Base-by-base conservation (phyloP, 2,888 invertebrate genomes). In the Euplexia lucipara region DNA sequence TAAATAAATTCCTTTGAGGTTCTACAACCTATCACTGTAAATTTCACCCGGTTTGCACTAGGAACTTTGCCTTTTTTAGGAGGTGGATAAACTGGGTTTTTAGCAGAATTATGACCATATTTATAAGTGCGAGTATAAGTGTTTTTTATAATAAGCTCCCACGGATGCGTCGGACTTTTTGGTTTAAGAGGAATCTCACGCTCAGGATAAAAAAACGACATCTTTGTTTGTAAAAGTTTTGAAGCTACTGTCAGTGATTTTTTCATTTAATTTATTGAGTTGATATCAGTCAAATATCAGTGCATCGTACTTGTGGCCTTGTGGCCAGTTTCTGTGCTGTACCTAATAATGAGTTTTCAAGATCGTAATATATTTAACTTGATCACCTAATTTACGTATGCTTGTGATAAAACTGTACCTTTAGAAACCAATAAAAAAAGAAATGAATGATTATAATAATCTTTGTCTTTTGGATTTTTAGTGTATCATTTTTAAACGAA, bases 11-110 rank as follows among this genome's bases (percentile, higher is more conserved):
- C 93, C 64, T 89, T 89, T 6, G 89, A 86, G 3, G 90, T 78
- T 81, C 89, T 86, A 69, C 90, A 91, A 9, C 95, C 95, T 52
- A 94, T 86, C 1, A 95, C 75, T 1, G 88, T 91, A 69, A 95
- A 91, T 73, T 88, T 87, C 3, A 87, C 71, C 8, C 82, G 81
- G 14, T 86, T 62, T 51, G 68, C 51, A 39, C 77, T 45, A 12
- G 75, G 77, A 32, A 57, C 10, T 45, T 77, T 85, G 47, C 81
- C 78, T 60, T 86, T 84, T 64, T 83, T 83, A 3, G 71, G 73
- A 4, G 93, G 91, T 2, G 93, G 92, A 73, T 90, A 91, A 7
- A 68, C 39, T 9, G 91, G 90, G 71, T 95, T 94, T 14, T 85
- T 80, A 14, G 89, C 78, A 16, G 93, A 92, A 73, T 94, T 94